A percentile compares a stretch with the other conserved stretches of the same genome.
phyloP scores from a whole-genome alignment of 2,888 invertebrate genomes.

The Limnephilus rhombicus region DNA sequence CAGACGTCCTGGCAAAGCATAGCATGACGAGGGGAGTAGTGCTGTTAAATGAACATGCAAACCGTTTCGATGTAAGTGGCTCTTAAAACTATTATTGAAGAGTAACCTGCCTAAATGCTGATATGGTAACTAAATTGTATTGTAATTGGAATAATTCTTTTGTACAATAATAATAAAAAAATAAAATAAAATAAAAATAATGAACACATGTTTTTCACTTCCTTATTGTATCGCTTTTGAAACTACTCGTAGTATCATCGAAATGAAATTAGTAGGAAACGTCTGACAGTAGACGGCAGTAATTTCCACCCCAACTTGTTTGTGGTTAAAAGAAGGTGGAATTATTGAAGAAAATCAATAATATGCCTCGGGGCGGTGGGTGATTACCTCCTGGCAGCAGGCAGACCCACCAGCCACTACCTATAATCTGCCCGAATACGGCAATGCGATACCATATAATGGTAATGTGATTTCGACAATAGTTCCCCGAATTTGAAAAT shows the following conservation, averaged over 20 bases:
- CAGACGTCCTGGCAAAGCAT: too few relatives aligned
- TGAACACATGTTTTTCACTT: background rate
- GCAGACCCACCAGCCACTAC: background rate
- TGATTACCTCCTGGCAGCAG: background rate
- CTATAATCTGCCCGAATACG: slow-evolving; percentile 33
- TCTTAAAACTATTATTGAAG: too few relatives aligned
- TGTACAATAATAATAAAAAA: too few relatives aligned
- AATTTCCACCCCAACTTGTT: background rate
- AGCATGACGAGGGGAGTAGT: too few relatives aligned
- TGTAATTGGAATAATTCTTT: too few relatives aligned
- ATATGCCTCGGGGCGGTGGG: slow-evolving; percentile 29
- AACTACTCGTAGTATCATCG: background rate
- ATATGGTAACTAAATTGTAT: too few relatives aligned
- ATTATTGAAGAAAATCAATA: slow-evolving; percentile 29
- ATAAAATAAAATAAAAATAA: too few relatives aligned
- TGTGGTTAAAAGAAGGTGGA: slow-evolving; percentile 9
- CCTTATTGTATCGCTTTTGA: background rate
- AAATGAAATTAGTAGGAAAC: background rate
- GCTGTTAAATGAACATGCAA: too few relatives aligned
- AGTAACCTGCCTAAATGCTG: too few relatives aligned
- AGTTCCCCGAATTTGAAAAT: slow-evolving; percentile 10
- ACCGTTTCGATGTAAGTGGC: too few relatives aligned
- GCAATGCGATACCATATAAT: slow-evolving; percentile 48
- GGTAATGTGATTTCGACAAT: slow-evolving; percentile 38
- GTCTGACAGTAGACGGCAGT: background rate